Conservation (phyloP, 1,140 invertebrate species). For the Leptinotarsa defecta region DNA sequence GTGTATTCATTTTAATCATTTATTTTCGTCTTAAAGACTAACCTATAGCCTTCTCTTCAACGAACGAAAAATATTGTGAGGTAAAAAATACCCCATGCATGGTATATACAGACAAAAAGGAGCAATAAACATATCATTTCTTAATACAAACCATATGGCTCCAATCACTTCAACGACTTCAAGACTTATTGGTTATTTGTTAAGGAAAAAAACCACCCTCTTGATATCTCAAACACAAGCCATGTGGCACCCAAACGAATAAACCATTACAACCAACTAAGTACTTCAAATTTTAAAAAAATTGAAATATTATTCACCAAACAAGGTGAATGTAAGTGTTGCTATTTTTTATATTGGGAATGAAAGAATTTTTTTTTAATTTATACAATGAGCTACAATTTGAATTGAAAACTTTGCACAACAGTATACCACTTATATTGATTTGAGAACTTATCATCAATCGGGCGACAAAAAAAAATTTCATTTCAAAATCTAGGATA, state of each 20-base stretch:
- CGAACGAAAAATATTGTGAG: neutral
- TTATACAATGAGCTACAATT: too few relatives aligned
- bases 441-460: neutral
- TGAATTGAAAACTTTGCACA: too few relatives aligned
- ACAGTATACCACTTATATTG: too few relatives aligned
- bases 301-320: too few relatives aligned
- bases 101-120: constrained; percentile 26
- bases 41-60: neutral
- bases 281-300: too few relatives aligned
- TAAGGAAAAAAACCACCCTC: constrained; percentile 29
- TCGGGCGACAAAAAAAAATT: too few relatives aligned
- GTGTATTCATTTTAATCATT: neutral
- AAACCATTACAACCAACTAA: too few relatives aligned
- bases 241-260: constrained; percentile 22
- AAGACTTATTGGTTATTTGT: constrained; percentile 33
- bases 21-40: too few relatives aligned
- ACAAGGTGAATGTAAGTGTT: too few relatives aligned
- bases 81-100: constrained; percentile 26
- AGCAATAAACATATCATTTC: constrained; percentile 32
- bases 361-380: too few relatives aligned
- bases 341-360: too few relatives aligned
- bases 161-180: constrained; percentile 25
- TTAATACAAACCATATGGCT: constrained; percentile 27
- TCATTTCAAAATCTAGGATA: too few relatives aligned
- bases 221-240: constrained; percentile 1